phyloP scores from a whole-genome alignment of 2,888 invertebrate species.

The Altica lythri region DNA sequence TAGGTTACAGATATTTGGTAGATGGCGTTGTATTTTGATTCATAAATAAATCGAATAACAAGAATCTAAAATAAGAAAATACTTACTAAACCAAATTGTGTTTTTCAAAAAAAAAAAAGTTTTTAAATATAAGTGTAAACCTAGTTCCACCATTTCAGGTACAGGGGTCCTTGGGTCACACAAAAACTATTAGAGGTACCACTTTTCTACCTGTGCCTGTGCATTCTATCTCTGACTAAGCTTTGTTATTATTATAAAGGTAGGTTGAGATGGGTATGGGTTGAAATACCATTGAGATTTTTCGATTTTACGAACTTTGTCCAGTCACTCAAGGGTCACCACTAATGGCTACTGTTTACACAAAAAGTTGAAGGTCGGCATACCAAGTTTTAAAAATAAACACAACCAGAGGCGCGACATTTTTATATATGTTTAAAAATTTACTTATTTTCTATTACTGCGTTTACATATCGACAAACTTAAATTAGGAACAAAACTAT shows the following conservation, averaged over 20 bases:
- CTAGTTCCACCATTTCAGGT: slow-evolving; percentile 2
- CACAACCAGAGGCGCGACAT: not conserved
- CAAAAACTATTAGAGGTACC: slow-evolving; percentile 12
- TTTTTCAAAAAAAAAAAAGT: not conserved
- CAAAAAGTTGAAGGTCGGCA: slow-evolving; percentile 35
- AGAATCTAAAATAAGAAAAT: not conserved
- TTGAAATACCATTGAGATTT: slow-evolving; percentile 20
- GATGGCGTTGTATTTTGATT: too few species aligned
- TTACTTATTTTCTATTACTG: too few species aligned
- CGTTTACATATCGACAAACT: too few species aligned
- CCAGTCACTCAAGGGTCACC: slow-evolving; percentile 34
- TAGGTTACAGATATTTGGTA: too few species aligned
- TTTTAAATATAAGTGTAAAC: not conserved
- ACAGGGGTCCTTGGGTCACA: slow-evolving; percentile 12
- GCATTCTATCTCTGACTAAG: slow-evolving; percentile 18
- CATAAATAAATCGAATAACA: not conserved
- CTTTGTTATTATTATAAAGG: too few species aligned
- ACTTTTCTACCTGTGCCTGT: slow-evolving; percentile 23
- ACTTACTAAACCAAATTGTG: not conserved
- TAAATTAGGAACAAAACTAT: too few species aligned
- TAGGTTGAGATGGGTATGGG: slow-evolving; percentile 15
- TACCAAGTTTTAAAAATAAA: slow-evolving; percentile 16
- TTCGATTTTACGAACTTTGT: slow-evolving; percentile 33
- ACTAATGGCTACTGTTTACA: slow-evolving; percentile 31
- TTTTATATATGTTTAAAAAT: too few species aligned